phyloP scores from a whole-genome alignment of 37 sponge, comb jelly and placozoan genomes.

The Oopsacas minuta region DNA sequence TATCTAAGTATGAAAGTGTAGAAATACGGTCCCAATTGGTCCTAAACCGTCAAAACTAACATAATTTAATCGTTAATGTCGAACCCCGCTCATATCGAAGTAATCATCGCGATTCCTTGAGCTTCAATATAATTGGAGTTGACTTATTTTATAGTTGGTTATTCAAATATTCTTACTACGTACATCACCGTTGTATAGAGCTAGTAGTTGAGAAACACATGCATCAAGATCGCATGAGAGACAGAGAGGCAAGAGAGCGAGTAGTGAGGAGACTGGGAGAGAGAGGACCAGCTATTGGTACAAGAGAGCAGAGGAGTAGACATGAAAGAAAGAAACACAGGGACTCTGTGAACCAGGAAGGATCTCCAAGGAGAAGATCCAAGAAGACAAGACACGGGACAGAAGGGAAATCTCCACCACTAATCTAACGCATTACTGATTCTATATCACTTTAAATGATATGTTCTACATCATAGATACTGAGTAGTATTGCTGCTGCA shows the following conservation, averaged over 20 bases:
- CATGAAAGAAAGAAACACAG: conserved; percentile 10
- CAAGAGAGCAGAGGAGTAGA: not conserved
- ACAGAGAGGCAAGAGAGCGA: not conserved
- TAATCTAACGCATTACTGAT: too few species aligned
- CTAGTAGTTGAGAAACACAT: not conserved
- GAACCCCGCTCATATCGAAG: not conserved
- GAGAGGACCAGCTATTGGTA: not conserved
- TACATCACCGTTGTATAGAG: not conserved
- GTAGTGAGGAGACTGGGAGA: not conserved
- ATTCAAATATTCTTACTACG: too few species aligned
- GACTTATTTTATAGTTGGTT: too few species aligned
- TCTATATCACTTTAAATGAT: not conserved
- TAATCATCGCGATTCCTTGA: too few species aligned
- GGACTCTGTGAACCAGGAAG: not conserved
- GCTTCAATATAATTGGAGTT: too few species aligned
- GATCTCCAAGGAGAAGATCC: not conserved
- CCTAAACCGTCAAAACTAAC: not conserved
- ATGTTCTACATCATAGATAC: not conserved
- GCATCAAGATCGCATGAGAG: not conserved
- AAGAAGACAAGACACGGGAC: not conserved
- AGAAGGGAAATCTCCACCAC: not conserved
- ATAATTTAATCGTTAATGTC: not conserved
- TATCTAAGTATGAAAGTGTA: not conserved
- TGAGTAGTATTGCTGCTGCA: not conserved
- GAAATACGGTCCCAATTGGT: too few species aligned